Conservation (phyloP, 2,888 invertebrate species). For the Penaeus monodon region DNA sequence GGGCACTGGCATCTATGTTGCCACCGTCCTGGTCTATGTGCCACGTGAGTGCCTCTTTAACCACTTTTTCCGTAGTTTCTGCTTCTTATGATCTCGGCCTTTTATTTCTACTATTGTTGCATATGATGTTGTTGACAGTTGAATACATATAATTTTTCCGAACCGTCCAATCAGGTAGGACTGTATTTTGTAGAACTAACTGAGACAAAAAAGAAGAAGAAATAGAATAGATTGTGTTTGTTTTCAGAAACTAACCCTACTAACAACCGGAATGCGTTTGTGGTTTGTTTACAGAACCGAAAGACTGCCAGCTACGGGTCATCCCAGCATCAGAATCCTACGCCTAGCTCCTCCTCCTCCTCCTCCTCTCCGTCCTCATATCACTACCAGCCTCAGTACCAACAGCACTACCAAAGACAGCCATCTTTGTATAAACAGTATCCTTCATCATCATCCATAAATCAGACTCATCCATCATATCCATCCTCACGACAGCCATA, state of each 20-base stretch:
- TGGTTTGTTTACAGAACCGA: constrained; percentile 55
- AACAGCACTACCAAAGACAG: constrained; percentile 55
- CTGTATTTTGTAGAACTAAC: constrained; percentile 1
- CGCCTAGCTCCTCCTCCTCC: constrained; percentile 60
- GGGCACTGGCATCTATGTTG: constrained; percentile 70
- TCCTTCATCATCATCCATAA: constrained; percentile 56
- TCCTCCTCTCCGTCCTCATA: constrained; percentile 54
- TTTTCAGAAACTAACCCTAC: constrained; percentile 42
- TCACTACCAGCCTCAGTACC: constrained; percentile 50
- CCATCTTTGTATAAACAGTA: constrained; percentile 51
- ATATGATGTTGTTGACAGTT: not conserved
- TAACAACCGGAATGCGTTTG: constrained; percentile 52
- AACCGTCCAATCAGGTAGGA: too few species aligned
- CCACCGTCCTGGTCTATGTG: constrained; percentile 70
- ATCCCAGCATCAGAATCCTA: constrained; percentile 52
- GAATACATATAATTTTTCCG: too few species aligned
- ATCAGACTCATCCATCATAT: constrained; percentile 33
- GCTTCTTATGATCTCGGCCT: constrained; percentile 3
- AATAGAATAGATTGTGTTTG: not conserved
- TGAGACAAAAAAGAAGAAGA: not conserved
- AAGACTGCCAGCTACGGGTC: constrained; percentile 55
- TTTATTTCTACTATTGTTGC: not conserved
- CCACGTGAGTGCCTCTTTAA: constrained; percentile 68
- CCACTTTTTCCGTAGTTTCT: constrained; percentile 27
- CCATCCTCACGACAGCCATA: constrained; percentile 48